Percentiles rank a stretch among this genome's conserved stretches.
Conservation (phyloP, 2,113 vertebrate species). For the Python bivittatus region DNA sequence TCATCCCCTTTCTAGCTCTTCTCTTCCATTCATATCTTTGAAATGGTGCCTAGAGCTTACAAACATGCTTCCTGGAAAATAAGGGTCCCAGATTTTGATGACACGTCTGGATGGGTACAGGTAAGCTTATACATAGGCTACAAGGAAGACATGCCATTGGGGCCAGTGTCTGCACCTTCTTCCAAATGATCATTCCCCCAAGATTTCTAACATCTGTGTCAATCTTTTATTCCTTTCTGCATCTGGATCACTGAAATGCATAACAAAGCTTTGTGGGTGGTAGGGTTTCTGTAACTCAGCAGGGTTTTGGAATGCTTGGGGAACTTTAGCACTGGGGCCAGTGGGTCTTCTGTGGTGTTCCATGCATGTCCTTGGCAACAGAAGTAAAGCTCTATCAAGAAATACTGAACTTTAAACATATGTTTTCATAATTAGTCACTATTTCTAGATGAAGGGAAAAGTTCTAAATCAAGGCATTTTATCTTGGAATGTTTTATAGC, state of each 20-base stretch:
- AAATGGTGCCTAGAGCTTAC: not conserved
- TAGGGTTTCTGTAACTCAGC: not conserved
- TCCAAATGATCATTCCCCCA: not conserved
- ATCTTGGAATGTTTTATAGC: conserved; percentile 11
- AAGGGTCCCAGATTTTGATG: not conserved
- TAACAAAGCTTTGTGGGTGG: not conserved
- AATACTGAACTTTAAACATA: conserved; percentile 5
- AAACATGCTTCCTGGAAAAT: not conserved
- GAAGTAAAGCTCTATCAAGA: not conserved
- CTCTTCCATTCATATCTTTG: not conserved
- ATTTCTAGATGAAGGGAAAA: not conserved
- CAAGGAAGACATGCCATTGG: not conserved
- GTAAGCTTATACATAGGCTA: not conserved
- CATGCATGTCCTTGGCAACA: not conserved
- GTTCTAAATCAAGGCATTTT: conserved; percentile 15
- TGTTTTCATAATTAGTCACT: conserved; percentile 27
- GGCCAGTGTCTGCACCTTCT: not conserved
- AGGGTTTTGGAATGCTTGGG: not conserved
- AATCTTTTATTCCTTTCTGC: not conserved
- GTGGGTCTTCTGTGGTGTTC: not conserved
- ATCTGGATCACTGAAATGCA: not conserved
- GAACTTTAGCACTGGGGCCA: not conserved
- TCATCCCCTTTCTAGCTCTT: not conserved
- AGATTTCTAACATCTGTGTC: not conserved
- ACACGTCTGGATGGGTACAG: not conserved